These are phyloP conservation scores for Sebastes matsubarae DNA, from an alignment of 2,797 vertebrate genomes.

Conservation along the genomic window DNA sequence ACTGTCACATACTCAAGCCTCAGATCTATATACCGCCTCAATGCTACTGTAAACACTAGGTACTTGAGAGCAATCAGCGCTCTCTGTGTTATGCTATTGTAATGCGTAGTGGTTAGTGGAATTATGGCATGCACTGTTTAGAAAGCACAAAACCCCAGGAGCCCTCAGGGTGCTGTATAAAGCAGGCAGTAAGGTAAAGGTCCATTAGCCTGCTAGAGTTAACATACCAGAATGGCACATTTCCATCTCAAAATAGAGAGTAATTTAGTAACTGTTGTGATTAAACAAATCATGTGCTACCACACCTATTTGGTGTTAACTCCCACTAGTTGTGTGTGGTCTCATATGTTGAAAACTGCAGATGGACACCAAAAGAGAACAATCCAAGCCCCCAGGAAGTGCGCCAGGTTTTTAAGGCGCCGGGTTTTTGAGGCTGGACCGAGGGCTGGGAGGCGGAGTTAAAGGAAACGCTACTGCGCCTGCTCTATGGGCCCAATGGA, in stretches of 20 bases:
- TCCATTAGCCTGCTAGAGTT: conserved; percentile 9
- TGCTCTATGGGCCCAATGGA: too few relatives aligned
- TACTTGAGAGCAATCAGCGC: conserved; percentile 26
- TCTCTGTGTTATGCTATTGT: not conserved
- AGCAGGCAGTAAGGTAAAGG: not conserved
- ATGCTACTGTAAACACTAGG: conserved; percentile 6
- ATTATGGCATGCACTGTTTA: not conserved
- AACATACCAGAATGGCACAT: conserved; percentile 35
- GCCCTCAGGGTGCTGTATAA: not conserved
- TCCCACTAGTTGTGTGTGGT: conserved; percentile 15
- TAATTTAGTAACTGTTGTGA: conserved; percentile 4
- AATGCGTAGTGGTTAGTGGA: not conserved
- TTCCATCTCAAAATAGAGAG: conserved; percentile 10
- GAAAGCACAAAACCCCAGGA: not conserved
- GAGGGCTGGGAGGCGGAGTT: too few relatives aligned
- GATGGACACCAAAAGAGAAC: conserved; percentile 3
- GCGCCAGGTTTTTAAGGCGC: accelerated
- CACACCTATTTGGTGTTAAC: conserved; percentile 19
- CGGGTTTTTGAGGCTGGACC: too few relatives aligned
- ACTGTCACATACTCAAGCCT: not conserved
- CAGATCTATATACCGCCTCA: conserved; percentile 22
- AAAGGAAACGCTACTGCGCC: too few relatives aligned
- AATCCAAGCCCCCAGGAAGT: not conserved
- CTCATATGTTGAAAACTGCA: conserved; percentile 3
- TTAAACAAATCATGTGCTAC: conserved; percentile 4